Evolutionary conservation across 2,888 invertebrate species (phyloP).

Genomic region (Bembecia ichneumoniformis): DNA sequence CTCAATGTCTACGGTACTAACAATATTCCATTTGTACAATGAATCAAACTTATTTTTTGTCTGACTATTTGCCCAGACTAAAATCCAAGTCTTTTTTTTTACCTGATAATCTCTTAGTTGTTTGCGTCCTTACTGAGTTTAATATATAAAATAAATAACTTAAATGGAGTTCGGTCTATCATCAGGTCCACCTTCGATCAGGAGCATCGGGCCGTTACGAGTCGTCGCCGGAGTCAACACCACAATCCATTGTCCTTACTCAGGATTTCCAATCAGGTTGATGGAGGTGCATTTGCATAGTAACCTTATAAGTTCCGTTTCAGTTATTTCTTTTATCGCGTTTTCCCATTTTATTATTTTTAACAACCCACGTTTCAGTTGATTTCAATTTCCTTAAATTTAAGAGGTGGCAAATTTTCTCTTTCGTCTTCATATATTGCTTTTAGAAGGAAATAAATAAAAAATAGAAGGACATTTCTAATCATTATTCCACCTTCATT

Average conservation of each 20-base stretch:
- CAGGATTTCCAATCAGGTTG: slow-evolving; percentile 86
- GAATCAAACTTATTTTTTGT: too few relatives aligned
- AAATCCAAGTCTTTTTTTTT: too few relatives aligned
- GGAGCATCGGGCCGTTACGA: slow-evolving; percentile 79
- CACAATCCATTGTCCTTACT: slow-evolving; percentile 85
- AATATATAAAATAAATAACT: too few relatives aligned
- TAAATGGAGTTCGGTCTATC: background rate
- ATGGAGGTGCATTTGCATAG: slow-evolving; percentile 73
- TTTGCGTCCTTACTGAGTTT: too few relatives aligned
- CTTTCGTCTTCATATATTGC: too few relatives aligned
- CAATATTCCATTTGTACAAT: background rate
- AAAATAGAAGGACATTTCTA: too few relatives aligned
- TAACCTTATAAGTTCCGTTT: slow-evolving; percentile 66
- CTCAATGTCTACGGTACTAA: slow-evolving; percentile 82
- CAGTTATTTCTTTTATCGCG: slow-evolving; percentile 21
- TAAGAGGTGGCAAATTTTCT: background rate
- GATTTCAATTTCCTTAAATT: background rate
- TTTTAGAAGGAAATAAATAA: too few relatives aligned
- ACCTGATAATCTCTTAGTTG: too few relatives aligned
- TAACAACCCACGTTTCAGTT: background rate
- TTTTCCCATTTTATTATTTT: slow-evolving; percentile 2
- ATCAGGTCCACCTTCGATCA: slow-evolving; percentile 80
- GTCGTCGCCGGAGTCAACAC: slow-evolving; percentile 86
- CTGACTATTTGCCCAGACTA: too few relatives aligned
- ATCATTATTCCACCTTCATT: too few relatives aligned